A percentile compares a stretch with the other conserved stretches of the same genome.
Conservation (phyloP, 2,113 vertebrate species). For the Ceyx cyanopectus region DNA sequence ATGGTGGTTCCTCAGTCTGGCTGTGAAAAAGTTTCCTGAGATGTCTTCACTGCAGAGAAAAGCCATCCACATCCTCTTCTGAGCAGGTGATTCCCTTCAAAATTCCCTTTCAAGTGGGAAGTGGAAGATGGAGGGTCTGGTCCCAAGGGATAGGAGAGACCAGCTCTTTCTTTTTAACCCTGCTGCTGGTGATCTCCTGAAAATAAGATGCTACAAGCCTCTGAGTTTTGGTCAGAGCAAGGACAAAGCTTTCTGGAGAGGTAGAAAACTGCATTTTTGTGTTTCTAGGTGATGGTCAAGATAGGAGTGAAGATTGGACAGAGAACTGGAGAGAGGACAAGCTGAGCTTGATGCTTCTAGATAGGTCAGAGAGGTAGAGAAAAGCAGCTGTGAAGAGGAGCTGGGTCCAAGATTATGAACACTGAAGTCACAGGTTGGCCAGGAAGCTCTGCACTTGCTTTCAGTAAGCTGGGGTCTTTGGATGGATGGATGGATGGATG, state of each 20-base stretch:
- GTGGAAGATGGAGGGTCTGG: fast-evolving
- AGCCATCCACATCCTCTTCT: not conserved
- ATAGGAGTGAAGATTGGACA: not conserved
- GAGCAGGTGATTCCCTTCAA: fast-evolving
- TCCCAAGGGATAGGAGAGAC: not conserved
- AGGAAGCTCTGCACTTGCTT: not conserved
- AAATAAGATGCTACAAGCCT: not conserved
- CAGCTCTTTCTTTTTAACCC: too few relatives aligned
- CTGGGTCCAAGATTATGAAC: not conserved
- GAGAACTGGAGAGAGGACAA: not conserved
- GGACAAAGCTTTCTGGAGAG: not conserved
- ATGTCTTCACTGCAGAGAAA: not conserved
- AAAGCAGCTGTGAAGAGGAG: fast-evolving
- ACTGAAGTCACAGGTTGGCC: not conserved
- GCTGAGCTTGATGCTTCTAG: not conserved
- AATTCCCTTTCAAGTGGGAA: not conserved
- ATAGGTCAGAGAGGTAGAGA: not conserved
- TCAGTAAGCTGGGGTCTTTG: not conserved
- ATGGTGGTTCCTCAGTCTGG: not conserved
- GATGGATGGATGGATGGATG: too few relatives aligned
- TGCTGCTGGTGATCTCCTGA: not conserved
- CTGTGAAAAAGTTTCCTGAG: not conserved
- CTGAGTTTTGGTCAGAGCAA: not conserved
- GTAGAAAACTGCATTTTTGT: not conserved
- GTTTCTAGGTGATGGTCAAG: not conserved